phyloP scores from a whole-genome alignment of 2,888 invertebrate species.

The Thumatha senex region DNA sequence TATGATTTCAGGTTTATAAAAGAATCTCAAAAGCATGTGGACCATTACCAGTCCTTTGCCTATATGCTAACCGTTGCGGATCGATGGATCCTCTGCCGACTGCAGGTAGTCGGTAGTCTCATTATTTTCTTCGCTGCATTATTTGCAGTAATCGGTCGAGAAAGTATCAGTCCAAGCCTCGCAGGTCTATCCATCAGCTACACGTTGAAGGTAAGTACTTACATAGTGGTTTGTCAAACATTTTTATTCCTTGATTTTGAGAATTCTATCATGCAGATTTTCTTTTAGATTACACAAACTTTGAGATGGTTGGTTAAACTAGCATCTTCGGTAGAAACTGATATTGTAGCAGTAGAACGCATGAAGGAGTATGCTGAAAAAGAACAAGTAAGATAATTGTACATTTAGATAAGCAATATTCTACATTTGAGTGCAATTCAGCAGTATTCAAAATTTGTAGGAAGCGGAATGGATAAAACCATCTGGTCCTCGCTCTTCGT shows the following conservation, averaged over 20 bases:
- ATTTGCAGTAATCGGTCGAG: conserved; percentile 93
- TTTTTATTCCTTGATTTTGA: background rate
- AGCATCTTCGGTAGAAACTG: conserved; percentile 98
- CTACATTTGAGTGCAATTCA: background rate
- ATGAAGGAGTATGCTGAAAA: conserved; percentile 97
- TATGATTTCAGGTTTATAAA: conserved; percentile 86
- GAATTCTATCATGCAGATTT: too few relatives aligned
- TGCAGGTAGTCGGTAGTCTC: conserved; percentile 98
- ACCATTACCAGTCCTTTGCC: conserved; percentile 96
- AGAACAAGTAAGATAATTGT: conserved; percentile 79
- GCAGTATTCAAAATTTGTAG: conserved; percentile 41
- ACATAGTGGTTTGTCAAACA: background rate
- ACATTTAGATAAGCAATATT: background rate
- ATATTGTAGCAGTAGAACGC: conserved; percentile 98
- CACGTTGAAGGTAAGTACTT: conserved; percentile 87
- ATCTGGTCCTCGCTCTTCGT: conserved; percentile 85
- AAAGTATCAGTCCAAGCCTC: conserved; percentile 88
- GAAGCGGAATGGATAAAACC: conserved; percentile 91
- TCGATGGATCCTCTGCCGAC: conserved; percentile 96
- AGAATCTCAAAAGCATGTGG: conserved; percentile 95
- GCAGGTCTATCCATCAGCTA: conserved; percentile 96
- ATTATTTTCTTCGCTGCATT: conserved; percentile 97
- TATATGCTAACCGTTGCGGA: conserved; percentile 97
- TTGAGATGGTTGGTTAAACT: conserved; percentile 98
- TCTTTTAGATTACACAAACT: conserved; percentile 93